phyloP scores from a whole-genome alignment of 2,888 invertebrate species.

The Strigamia maritima region DNA sequence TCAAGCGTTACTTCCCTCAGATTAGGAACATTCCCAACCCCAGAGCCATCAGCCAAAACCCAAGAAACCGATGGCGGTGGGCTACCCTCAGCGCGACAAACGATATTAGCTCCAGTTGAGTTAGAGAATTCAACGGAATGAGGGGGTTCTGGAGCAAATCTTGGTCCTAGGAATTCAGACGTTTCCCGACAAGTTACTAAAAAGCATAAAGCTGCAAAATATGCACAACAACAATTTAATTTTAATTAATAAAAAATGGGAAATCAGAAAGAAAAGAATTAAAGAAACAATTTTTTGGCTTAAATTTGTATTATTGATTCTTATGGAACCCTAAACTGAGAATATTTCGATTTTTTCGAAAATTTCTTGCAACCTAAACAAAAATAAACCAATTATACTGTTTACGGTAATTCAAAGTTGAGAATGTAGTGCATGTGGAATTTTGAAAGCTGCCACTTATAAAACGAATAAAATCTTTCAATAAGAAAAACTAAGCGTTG shows the following conservation, averaged over 20 bases:
- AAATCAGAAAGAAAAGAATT: not conserved
- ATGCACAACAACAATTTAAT: not conserved
- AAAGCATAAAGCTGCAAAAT: not conserved
- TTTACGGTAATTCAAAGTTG: not conserved
- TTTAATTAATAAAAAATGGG: too few species aligned
- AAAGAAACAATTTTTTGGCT: not conserved
- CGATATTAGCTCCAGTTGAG: conserved; percentile 13
- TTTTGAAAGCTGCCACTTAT: not conserved
- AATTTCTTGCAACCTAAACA: not conserved
- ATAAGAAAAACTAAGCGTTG: not conserved
- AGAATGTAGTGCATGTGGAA: not conserved
- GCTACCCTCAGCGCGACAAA: not conserved
- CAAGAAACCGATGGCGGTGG: conserved; percentile 17
- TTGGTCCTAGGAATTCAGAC: not conserved
- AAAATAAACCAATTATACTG: not conserved
- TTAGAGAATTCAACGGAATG: conserved; percentile 21
- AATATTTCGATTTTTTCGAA: not conserved
- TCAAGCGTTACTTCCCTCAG: conserved; percentile 41
- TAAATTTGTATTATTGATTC: not conserved
- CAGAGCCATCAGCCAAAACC: conserved; percentile 13
- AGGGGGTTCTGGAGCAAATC: conserved; percentile 12
- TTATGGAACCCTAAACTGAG: not conserved
- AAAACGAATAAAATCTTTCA: not conserved
- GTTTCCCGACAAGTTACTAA: not conserved
- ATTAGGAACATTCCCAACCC: not conserved